Percentiles rank a stretch among this genome's conserved stretches.
These are phyloP conservation scores for Dinomys branickii DNA, from an alignment of 2,113 vertebrate species.

Conservation along the genomic window DNA sequence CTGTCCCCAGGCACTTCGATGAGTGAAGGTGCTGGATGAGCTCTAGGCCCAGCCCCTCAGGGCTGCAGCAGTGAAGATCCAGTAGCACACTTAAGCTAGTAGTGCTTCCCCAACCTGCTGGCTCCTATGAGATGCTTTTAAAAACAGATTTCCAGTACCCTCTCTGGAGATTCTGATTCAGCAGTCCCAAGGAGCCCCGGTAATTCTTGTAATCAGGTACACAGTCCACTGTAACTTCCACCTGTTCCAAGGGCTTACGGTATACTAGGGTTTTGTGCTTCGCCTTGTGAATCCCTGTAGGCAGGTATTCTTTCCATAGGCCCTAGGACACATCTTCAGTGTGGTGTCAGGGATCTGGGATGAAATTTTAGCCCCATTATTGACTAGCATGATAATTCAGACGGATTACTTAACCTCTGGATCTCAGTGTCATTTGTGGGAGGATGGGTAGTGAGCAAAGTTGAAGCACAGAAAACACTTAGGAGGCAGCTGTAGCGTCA, in stretches of 20 bases:
- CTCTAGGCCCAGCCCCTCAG: neutral
- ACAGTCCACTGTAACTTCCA: neutral
- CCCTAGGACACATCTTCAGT: neutral
- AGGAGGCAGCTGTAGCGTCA: neutral
- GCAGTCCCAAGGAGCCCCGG: neutral
- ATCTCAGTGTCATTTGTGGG: constrained; percentile 9
- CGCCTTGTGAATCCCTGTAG: neutral
- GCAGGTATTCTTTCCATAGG: neutral
- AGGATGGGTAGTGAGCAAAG: neutral
- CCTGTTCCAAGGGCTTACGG: neutral
- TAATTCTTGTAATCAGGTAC: neutral
- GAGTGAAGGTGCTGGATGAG: neutral
- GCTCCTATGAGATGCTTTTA: neutral
- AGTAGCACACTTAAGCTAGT: neutral
- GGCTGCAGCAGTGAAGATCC: neutral
- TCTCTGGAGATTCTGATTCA: neutral
- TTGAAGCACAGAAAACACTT: neutral
- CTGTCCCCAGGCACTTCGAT: neutral
- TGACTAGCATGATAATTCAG: neutral
- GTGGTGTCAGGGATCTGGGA: neutral
- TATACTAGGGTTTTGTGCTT: neutral
- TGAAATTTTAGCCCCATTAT: neutral
- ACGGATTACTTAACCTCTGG: constrained; percentile 46
- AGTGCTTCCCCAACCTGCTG: neutral
- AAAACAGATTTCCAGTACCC: neutral